Percentiles rank a stretch among this genome's conserved stretches.
These are phyloP conservation scores for Bubo blakistoni DNA, from an alignment of 2,113 vertebrate species.

Conservation along the genomic window DNA sequence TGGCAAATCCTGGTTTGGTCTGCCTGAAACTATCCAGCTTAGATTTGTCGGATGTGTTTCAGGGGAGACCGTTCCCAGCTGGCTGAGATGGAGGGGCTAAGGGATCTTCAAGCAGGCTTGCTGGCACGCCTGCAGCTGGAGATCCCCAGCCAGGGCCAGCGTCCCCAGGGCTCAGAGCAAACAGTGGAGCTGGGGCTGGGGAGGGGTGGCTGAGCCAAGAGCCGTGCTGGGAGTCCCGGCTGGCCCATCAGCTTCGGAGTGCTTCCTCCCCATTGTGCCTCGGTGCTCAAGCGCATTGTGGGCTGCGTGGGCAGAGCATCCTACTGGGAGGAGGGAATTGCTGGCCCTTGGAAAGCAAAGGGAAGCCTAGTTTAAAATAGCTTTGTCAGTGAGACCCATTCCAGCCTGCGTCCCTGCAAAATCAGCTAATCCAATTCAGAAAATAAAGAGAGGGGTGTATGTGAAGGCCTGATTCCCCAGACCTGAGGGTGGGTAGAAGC, in stretches of 20 bases:
- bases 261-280: not conserved
- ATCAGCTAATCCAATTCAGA: not conserved
- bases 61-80: not conserved
- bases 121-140: not conserved
- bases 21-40: not conserved
- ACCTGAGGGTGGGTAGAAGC: not conserved
- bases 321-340: not conserved
- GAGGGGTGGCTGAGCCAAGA: not conserved
- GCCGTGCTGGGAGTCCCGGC: not conserved
- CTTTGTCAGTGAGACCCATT: not conserved
- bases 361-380: not conserved
- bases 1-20: not conserved
- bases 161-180: not conserved
- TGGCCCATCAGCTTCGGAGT: rapidly evolving
- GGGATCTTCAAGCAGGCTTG: not conserved
- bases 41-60: not conserved
- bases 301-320: not conserved
- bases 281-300: not conserved
- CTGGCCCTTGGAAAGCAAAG: not conserved
- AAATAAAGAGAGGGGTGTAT: not conserved
- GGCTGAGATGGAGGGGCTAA: not conserved
- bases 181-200: not conserved
- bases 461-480: not conserved
- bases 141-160: not conserved
- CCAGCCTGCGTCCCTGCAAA: not conserved